Evolutionary conservation across 1,140 invertebrate genomes (phyloP).

Genomic region (Drosophila pectinifera): DNA sequence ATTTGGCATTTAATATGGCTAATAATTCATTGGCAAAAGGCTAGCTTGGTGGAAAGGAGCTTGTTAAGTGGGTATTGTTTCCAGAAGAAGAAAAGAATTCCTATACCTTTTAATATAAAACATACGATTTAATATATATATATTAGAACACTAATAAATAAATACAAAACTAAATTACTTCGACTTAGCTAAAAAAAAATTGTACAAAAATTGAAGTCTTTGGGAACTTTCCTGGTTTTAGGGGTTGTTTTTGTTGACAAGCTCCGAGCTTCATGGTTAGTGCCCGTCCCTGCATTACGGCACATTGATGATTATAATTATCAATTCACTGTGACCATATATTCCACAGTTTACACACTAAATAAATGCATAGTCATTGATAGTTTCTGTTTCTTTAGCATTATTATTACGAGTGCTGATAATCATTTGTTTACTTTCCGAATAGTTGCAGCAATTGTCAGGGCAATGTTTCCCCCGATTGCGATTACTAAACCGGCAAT

Average conservation of each 20-base stretch:
- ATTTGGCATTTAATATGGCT: conserved; percentile 4
- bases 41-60: not conserved
- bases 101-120: too few species aligned
- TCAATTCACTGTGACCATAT: not conserved
- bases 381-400: conserved; percentile 25
- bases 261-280: not conserved
- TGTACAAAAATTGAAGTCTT: too few species aligned
- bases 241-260: not conserved
- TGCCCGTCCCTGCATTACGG: too few species aligned
- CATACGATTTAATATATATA: too few species aligned
- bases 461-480: conserved; percentile 47
- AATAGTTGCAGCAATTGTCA: conserved; percentile 50
- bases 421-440: conserved; percentile 54
- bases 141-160: too few species aligned
- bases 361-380: conserved; percentile 41
- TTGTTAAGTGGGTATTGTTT: too few species aligned
- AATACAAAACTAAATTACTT: too few species aligned
- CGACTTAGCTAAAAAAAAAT: too few species aligned
- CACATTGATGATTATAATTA: not conserved
- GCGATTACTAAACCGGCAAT: conserved; percentile 48
- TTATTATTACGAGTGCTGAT: conserved; percentile 13
- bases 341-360: conserved; percentile 8
- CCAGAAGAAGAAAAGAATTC: too few species aligned
- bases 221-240: too few species aligned
- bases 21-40: not conserved